Evolutionary conservation across 1,140 invertebrate species (phyloP).

Genomic region (Ephestia elutella): DNA sequence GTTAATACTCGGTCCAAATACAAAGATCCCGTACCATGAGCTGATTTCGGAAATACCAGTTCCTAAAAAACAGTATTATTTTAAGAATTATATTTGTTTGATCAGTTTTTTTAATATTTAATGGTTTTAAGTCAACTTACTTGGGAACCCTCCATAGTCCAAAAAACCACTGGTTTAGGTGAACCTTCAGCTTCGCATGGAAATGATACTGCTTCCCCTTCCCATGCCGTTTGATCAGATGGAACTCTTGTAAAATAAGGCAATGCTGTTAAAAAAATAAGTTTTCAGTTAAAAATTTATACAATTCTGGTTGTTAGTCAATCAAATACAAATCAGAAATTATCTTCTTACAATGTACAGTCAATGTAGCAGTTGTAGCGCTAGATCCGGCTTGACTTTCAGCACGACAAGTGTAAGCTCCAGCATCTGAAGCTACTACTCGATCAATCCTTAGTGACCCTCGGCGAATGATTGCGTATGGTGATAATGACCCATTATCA

Average conservation of each 20-base stretch:
- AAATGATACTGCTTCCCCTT: constrained; percentile 88
- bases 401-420: constrained; percentile 68
- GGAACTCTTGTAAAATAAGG: constrained; percentile 91
- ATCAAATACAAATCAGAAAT: no score
- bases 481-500: constrained; percentile 56
- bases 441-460: constrained; percentile 64
- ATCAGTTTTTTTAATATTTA: neutral
- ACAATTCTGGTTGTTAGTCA: neutral
- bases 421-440: constrained; percentile 59
- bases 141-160: constrained; percentile 85
- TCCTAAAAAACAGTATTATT: constrained; percentile 37
- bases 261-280: constrained; percentile 79
- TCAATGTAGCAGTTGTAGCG: constrained; percentile 57
- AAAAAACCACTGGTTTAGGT: constrained; percentile 90
- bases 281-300: neutral
- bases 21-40: constrained; percentile 47
- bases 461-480: constrained; percentile 59
- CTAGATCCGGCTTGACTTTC: constrained; percentile 70
- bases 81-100: no score
- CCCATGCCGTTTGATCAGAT: constrained; percentile 86
- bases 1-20: constrained; percentile 56
- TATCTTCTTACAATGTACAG: constrained; percentile 64
- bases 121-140: constrained; percentile 27
- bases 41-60: constrained; percentile 58
- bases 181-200: constrained; percentile 93